Percentiles rank a stretch among this genome's conserved stretches.
Conservation (phyloP, 2,888 invertebrate genomes). For the Tetropium fuscum region DNA sequence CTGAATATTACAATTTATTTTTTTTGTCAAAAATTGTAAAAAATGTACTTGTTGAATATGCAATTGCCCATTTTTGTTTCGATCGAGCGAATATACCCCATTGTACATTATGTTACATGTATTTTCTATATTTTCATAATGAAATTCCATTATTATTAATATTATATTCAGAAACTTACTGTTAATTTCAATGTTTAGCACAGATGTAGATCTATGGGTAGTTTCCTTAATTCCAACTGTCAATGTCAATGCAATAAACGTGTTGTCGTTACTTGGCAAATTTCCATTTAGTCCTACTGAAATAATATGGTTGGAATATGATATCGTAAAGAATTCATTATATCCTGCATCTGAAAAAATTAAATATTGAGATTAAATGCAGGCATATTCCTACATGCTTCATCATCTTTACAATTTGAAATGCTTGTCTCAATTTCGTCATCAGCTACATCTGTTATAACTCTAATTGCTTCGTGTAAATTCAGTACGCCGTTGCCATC, state of each 20-base stretch:
- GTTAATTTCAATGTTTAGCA: slow-evolving; percentile 33
- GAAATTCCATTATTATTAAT: not conserved
- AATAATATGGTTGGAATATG: slow-evolving; percentile 7
- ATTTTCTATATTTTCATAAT: too few species aligned
- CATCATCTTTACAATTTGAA: slow-evolving; percentile 13
- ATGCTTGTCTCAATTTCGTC: slow-evolving; percentile 17
- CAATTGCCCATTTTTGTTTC: too few species aligned
- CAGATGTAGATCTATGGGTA: slow-evolving; percentile 29
- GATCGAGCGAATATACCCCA: too few species aligned
- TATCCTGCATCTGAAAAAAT: slow-evolving; percentile 19
- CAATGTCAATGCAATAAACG: slow-evolving; percentile 37
- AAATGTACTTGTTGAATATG: too few species aligned
- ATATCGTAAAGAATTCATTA: slow-evolving; percentile 12
- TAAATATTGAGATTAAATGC: not conserved
- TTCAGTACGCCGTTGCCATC: slow-evolving; percentile 19
- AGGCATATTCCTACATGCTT: not conserved
- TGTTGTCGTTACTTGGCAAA: slow-evolving; percentile 30
- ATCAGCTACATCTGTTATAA: slow-evolving; percentile 8
- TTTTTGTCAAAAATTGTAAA: too few species aligned
- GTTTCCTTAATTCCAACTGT: slow-evolving; percentile 29
- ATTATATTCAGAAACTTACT: slow-evolving; percentile 35
- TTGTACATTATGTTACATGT: too few species aligned
- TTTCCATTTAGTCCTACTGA: slow-evolving; percentile 1
- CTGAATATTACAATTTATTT: too few species aligned
- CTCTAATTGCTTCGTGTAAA: not conserved